Evolutionary conservation across 2,888 invertebrate genomes (phyloP).

Genomic region (Synanthedon tipuliformis): DNA sequence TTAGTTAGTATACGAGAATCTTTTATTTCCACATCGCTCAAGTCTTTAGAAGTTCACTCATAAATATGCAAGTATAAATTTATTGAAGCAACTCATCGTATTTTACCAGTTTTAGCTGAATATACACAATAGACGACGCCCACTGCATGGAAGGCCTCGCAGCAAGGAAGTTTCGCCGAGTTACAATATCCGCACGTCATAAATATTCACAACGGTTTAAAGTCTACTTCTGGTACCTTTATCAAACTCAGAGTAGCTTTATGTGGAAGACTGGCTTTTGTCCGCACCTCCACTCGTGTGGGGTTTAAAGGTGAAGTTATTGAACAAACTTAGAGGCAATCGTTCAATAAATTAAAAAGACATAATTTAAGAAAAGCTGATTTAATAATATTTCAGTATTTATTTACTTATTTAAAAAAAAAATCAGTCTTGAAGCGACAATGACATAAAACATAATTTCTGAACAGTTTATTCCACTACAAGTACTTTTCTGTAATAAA

Average conservation of each 20-base stretch:
- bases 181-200: slow-evolving; percentile 55
- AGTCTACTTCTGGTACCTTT: slow-evolving; percentile 33
- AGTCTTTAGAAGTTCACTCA: slow-evolving; percentile 55
- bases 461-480: too few species aligned
- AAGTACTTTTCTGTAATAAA: too few species aligned
- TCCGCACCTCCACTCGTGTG: too few species aligned
- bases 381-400: background rate
- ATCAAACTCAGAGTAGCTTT: slow-evolving; percentile 17
- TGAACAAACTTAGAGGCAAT: too few species aligned
- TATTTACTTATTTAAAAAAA: background rate
- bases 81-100: slow-evolving; percentile 43
- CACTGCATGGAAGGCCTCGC: slow-evolving; percentile 15
- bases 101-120: slow-evolving; percentile 48
- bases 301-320: too few species aligned
- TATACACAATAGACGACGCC: slow-evolving; percentile 35
- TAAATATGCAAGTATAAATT: slow-evolving; percentile 56
- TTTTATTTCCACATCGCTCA: slow-evolving; percentile 50
- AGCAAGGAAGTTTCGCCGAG: slow-evolving; percentile 38
- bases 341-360: background rate
- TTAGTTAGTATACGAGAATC: background rate
- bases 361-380: background rate
- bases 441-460: too few species aligned
- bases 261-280: slow-evolving; percentile 4
- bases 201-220: slow-evolving; percentile 51
- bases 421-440: too few species aligned